Evolutionary conservation across 2,797 vertebrate genomes (phyloP).

Genomic region (Pogoniulus pusillus): DNA sequence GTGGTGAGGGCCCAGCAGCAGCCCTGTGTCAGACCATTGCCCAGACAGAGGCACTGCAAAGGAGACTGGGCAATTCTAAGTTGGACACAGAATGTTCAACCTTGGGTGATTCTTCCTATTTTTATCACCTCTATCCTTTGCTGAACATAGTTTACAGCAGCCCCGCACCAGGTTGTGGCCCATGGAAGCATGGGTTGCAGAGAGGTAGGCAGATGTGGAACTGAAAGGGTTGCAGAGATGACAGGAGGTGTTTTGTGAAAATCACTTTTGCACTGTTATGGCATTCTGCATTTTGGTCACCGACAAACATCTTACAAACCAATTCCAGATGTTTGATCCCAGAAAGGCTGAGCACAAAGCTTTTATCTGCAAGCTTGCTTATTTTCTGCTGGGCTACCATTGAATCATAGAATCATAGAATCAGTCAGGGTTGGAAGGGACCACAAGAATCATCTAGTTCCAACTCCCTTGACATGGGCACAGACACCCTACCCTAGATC

Average conservation of each 20-base stretch:
- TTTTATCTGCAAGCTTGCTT: background rate
- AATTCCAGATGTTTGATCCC: background rate
- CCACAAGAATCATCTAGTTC: no score
- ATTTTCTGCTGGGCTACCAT: background rate
- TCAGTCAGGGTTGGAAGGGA: no score
- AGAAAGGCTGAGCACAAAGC: background rate
- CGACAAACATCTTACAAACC: background rate
- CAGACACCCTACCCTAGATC: no score
- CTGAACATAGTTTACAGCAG: background rate
- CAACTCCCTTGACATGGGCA: no score
- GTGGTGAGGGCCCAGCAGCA: background rate
- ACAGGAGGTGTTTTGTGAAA: background rate
- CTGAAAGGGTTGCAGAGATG: background rate
- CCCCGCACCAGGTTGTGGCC: background rate
- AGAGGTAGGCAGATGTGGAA: background rate
- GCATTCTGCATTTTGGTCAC: background rate
- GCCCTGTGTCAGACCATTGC: background rate
- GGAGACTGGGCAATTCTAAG: background rate
- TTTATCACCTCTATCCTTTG: background rate
- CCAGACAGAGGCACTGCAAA: background rate
- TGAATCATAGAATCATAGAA: no score
- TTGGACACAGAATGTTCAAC: background rate
- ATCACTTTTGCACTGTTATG: background rate
- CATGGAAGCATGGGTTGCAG: background rate
- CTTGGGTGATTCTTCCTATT: background rate